These are phyloP conservation scores for Laticauda colubrina DNA, from an alignment of 2,113 vertebrate genomes.

Conservation along the genomic window DNA sequence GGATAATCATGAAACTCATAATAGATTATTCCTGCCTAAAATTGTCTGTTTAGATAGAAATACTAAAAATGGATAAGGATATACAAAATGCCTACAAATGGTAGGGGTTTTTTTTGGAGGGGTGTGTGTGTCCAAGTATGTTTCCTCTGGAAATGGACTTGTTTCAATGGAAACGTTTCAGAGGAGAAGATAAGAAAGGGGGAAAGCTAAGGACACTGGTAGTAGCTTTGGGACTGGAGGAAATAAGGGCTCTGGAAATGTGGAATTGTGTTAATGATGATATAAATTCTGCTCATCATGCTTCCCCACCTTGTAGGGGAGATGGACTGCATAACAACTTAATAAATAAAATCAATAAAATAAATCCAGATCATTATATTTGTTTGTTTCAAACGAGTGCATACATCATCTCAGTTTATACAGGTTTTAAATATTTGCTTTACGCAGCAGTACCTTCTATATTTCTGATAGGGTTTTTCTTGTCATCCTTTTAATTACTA, in stretches of 20 bases:
- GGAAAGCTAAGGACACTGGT: background rate
- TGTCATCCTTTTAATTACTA: background rate
- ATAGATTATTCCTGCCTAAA: background rate
- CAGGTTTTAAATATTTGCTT: background rate
- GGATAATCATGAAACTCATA: background rate
- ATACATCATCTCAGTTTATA: background rate
- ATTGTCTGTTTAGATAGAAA: background rate
- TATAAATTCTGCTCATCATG: background rate
- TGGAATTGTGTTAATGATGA: background rate
- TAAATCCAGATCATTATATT: background rate
- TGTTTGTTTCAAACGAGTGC: background rate
- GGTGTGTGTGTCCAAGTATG: background rate
- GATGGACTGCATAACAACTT: background rate
- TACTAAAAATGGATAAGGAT: background rate
- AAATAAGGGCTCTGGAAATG: background rate
- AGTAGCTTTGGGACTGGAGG: background rate
- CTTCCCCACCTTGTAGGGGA: background rate
- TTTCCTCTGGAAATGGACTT: background rate
- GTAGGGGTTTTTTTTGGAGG: background rate
- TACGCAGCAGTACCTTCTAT: background rate
- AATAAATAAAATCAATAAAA: background rate
- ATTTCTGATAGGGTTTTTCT: background rate
- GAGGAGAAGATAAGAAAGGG: background rate
- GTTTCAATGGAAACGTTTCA: background rate
- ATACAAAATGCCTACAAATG: background rate